Evolutionary conservation across 30 jellyfish, hydroid and myxozoan genomes (phyloP).

Genomic region (Aurelia aurita complex sp. Pacific): DNA sequence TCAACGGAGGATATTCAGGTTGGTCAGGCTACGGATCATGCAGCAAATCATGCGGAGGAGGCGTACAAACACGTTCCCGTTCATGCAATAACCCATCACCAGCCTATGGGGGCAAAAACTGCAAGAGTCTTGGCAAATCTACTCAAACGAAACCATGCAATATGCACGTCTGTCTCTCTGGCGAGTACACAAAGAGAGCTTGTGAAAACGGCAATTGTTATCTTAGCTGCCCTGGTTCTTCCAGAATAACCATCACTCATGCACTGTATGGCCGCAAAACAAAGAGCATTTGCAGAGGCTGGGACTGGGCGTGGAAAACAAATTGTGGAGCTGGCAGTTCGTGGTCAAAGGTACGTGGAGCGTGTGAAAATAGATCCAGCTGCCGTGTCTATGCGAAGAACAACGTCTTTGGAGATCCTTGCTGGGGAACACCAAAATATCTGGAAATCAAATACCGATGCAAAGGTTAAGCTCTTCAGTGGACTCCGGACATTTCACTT

Average conservation of each 20-base stretch:
- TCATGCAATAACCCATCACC: constrained; percentile 57
- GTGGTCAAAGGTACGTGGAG: constrained; percentile 11
- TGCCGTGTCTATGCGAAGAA: constrained; percentile 44
- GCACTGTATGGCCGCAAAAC: constrained; percentile 57
- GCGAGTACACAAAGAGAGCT: constrained; percentile 1
- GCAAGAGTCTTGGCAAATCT: constrained; percentile 34
- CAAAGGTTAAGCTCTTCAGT: constrained; percentile 8
- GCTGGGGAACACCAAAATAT: constrained; percentile 42
- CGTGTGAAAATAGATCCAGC: constrained; percentile 32
- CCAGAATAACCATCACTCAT: constrained; percentile 39
- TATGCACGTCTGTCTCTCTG: constrained; percentile 26
- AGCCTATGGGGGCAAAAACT: constrained; percentile 34
- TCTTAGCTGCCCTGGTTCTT: constrained; percentile 24
- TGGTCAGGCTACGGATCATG: constrained; percentile 56
- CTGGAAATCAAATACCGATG: constrained; percentile 58
- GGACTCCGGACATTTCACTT: no score
- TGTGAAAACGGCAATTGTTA: constrained; percentile 5
- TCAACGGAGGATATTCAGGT: constrained; percentile 63
- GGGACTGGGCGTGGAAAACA: background rate
- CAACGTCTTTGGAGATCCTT: constrained; percentile 61
- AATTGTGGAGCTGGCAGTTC: constrained; percentile 33
- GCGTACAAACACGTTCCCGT: constrained; percentile 42
- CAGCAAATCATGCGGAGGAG: constrained; percentile 68
- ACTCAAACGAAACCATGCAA: constrained; percentile 29
- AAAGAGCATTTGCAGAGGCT: constrained; percentile 11